phyloP scores from a whole-genome alignment of 2,888 invertebrate species.

The Protodeltote pygarga region DNA sequence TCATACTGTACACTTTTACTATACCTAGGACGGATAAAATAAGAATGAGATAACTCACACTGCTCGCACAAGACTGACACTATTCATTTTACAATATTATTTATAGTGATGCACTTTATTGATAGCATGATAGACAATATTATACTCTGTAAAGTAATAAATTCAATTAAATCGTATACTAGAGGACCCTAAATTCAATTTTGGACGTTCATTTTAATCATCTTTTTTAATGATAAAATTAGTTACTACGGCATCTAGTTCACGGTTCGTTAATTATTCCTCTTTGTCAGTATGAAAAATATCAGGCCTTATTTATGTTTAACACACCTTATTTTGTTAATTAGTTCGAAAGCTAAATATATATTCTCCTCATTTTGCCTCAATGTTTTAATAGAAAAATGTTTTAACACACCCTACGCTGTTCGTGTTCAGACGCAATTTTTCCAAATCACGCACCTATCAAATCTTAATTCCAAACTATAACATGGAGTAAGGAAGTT shows the following conservation, averaged over 20 bases:
- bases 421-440: slow-evolving; percentile 15
- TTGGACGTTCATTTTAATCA: slow-evolving; percentile 6
- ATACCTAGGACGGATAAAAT: no score
- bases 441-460: slow-evolving; percentile 12
- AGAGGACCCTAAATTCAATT: slow-evolving; percentile 1
- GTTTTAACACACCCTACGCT: slow-evolving; percentile 5
- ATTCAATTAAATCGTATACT: slow-evolving; percentile 10
- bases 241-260: background rate
- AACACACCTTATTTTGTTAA: slow-evolving; percentile 29
- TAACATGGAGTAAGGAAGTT: slow-evolving; percentile 9
- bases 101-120: no score
- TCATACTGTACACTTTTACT: no score
- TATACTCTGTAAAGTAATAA: no score
- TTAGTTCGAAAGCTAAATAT: slow-evolving; percentile 19
- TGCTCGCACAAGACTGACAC: no score
- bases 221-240: background rate
- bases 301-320: slow-evolving; percentile 18
- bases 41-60: no score
- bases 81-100: no score
- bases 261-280: slow-evolving; percentile 1
- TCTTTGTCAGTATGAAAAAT: slow-evolving; percentile 8
- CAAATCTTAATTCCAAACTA: slow-evolving; percentile 7
- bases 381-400: slow-evolving; percentile 26
- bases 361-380: slow-evolving; percentile 8
- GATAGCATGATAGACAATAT: no score